Evolutionary conservation across 37 sponge, comb jelly and placozoan genomes (phyloP).

Genomic region (Haliclona indistincta): DNA sequence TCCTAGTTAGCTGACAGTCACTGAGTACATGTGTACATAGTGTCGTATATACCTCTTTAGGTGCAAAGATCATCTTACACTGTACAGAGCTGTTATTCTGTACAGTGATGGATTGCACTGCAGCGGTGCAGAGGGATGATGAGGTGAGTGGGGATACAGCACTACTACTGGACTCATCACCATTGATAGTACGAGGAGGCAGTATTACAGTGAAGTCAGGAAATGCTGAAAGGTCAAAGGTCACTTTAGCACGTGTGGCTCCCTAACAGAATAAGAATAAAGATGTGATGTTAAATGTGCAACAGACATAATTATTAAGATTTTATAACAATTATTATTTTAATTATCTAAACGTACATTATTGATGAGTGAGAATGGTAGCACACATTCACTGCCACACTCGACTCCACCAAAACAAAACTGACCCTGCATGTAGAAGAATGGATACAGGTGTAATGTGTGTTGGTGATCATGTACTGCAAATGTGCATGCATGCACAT

Average conservation of each 20-base stretch:
- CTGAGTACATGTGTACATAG: neutral
- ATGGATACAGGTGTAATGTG: too few relatives aligned
- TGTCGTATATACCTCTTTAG: slow-evolving; percentile 8
- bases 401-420: slow-evolving; percentile 82
- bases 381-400: slow-evolving; percentile 53
- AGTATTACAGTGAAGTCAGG: slow-evolving; percentile 51
- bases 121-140: neutral
- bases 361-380: slow-evolving; percentile 63
- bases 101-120: neutral
- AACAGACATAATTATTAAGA: neutral
- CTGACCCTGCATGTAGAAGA: slow-evolving; percentile 24
- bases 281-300: neutral
- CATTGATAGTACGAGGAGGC: neutral
- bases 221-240: slow-evolving; percentile 58
- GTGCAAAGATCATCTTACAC: slow-evolving; percentile 1
- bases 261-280: slow-evolving; percentile 17
- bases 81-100: neutral
- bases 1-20: too few relatives aligned
- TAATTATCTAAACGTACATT: slow-evolving; percentile 20
- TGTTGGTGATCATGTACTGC: too few relatives aligned
- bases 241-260: slow-evolving; percentile 27
- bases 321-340: neutral
- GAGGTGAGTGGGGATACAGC: neutral
- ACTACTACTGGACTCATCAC: neutral
- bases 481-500: too few relatives aligned